These are phyloP conservation scores for Pristionchus fissidentatus DNA, from an alignment of 2,888 invertebrate genomes.

Conservation along the genomic window DNA sequence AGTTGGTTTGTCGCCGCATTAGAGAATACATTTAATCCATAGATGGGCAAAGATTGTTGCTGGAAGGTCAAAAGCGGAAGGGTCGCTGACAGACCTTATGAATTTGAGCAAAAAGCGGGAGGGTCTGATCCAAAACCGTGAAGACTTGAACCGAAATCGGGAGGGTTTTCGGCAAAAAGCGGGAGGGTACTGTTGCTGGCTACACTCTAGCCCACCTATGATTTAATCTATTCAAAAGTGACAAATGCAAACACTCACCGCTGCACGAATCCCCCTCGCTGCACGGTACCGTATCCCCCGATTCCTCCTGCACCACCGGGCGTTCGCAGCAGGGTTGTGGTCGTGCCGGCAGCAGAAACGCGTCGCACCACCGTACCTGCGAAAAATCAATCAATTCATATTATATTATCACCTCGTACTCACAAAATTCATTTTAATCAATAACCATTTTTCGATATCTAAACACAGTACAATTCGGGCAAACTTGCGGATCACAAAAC, in stretches of 20 bases:
- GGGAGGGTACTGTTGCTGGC: no score
- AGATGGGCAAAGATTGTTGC: no score
- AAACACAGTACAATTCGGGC: not conserved
- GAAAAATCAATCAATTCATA: not conserved
- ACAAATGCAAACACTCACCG: not conserved
- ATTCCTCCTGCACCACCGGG: not conserved
- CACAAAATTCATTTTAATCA: not conserved
- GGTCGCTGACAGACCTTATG: no score
- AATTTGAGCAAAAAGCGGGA: no score
- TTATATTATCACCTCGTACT: not conserved
- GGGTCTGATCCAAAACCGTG: no score
- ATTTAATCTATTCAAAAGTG: no score
- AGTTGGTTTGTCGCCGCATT: no score
- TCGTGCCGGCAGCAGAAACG: not conserved
- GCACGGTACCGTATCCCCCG: conserved; percentile 8
- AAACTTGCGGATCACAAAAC: not conserved
- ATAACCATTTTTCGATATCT: not conserved
- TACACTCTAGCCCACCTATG: no score
- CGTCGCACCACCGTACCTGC: conserved; percentile 22
- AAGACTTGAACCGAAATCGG: no score
- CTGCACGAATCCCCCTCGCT: conserved; percentile 23
- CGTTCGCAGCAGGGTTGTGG: not conserved
- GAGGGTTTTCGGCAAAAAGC: no score
- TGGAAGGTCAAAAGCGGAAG: no score
- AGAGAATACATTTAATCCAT: no score